Percentiles rank a stretch among this genome's conserved stretches.
These are phyloP conservation scores for Pachycephala philippinensis DNA, from an alignment of 2,113 vertebrate species.

Conservation along the genomic window DNA sequence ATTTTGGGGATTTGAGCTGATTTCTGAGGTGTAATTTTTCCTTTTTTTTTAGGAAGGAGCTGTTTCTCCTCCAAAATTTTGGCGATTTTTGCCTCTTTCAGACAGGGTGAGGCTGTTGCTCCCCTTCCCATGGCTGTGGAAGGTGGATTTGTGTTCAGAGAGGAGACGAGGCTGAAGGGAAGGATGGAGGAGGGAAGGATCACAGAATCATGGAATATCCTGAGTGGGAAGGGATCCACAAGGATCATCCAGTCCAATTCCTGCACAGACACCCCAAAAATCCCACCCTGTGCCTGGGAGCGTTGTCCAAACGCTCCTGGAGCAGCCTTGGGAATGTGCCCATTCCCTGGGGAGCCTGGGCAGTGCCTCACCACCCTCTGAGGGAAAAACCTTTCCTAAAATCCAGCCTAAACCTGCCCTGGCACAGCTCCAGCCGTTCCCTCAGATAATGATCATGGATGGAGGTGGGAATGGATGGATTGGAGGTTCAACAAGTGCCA, in stretches of 20 bases:
- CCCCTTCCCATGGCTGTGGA: accelerated
- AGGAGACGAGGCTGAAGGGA: background rate
- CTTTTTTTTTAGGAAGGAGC: too few relatives aligned
- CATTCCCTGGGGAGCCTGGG: background rate
- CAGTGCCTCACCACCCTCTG: background rate
- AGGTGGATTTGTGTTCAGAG: background rate
- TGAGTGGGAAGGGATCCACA: background rate
- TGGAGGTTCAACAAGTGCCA: too few relatives aligned
- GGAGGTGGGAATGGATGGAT: background rate
- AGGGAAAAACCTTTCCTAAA: background rate
- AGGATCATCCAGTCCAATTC: background rate
- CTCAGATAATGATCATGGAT: background rate
- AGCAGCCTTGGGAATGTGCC: background rate
- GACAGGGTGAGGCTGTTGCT: accelerated
- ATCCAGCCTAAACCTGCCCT: background rate
- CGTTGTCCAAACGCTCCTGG: background rate
- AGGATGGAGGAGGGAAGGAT: background rate
- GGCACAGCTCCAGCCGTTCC: background rate
- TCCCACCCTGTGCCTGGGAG: background rate
- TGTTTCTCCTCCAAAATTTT: background rate
- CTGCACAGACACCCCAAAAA: background rate
- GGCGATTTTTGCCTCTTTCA: too few relatives aligned
- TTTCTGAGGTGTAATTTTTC: background rate
- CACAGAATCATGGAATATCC: too few relatives aligned
- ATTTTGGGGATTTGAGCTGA: background rate